A percentile compares a stretch with the other conserved stretches of the same genome.
Conservation (phyloP, 2,888 invertebrate species). For the Eupithecia tripunctaria region DNA sequence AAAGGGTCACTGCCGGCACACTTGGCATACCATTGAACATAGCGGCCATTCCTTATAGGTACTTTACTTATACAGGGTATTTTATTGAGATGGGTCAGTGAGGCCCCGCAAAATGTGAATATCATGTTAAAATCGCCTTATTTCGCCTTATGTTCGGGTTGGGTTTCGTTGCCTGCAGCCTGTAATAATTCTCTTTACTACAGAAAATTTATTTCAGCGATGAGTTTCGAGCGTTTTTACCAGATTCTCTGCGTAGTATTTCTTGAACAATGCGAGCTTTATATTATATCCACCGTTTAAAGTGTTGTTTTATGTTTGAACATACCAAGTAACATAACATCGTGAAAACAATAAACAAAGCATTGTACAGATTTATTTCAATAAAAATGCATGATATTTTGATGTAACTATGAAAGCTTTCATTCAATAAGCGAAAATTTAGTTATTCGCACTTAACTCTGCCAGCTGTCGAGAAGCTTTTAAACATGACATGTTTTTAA, state of each 20-base stretch:
- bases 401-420: no score
- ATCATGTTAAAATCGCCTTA: slow-evolving; percentile 5
- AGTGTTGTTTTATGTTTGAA: background rate
- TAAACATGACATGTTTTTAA: no score
- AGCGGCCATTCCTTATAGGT: slow-evolving; percentile 6
- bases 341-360: background rate
- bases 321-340: background rate
- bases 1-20: slow-evolving; percentile 21
- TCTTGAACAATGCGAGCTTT: background rate
- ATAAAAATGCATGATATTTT: no score
- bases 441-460: no score
- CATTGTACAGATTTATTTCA: background rate
- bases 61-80: slow-evolving; percentile 18
- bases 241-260: background rate
- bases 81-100: slow-evolving; percentile 12
- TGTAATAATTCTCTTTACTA: slow-evolving; percentile 5
- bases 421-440: no score
- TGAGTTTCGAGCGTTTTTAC: background rate
- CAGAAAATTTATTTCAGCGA: background rate
- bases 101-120: slow-evolving; percentile 9
- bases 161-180: background rate
- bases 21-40: slow-evolving; percentile 33
- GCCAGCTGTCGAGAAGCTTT: no score
- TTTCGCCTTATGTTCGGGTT: background rate
- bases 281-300: background rate